Evolutionary conservation across 2,113 vertebrate genomes (phyloP).

Genomic region (Motacilla tschutschensis): DNA sequence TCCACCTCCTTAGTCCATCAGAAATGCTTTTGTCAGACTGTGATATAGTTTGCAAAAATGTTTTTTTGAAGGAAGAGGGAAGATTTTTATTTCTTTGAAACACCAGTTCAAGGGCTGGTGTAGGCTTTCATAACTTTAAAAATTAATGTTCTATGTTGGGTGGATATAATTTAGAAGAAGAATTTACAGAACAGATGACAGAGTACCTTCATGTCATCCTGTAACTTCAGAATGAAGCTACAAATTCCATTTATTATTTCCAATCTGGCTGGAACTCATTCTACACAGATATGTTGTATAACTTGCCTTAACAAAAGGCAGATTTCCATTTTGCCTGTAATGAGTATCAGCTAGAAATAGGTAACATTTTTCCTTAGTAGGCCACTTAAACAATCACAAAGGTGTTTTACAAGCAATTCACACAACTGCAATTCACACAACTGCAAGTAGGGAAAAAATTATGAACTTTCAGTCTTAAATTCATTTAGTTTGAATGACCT

Average conservation of each 20-base stretch:
- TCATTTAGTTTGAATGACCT: not conserved
- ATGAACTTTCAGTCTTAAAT: not conserved
- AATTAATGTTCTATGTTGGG: not conserved
- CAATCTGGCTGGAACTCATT: not conserved
- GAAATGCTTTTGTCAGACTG: not conserved
- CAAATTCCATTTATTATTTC: not conserved
- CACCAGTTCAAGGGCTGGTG: not conserved
- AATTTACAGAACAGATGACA: not conserved
- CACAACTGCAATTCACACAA: fast-evolving
- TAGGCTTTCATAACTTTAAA: not conserved
- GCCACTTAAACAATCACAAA: not conserved
- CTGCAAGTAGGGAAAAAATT: not conserved
- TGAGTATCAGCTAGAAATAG: not conserved
- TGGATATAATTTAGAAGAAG: not conserved
- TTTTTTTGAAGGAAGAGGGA: not conserved
- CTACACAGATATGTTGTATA: fast-evolving
- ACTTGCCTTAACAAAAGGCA: not conserved
- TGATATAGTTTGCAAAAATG: not conserved
- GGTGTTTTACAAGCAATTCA: not conserved
- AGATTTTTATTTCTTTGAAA: not conserved
- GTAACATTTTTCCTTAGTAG: not conserved
- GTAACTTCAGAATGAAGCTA: not conserved
- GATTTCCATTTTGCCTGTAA: not conserved
- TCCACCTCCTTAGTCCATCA: not conserved
- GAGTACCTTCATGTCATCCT: not conserved